A percentile compares a stretch with the other conserved stretches of the same genome.
Conservation (phyloP, 2,888 invertebrate genomes). For the Blastobasis lacticolella region DNA sequence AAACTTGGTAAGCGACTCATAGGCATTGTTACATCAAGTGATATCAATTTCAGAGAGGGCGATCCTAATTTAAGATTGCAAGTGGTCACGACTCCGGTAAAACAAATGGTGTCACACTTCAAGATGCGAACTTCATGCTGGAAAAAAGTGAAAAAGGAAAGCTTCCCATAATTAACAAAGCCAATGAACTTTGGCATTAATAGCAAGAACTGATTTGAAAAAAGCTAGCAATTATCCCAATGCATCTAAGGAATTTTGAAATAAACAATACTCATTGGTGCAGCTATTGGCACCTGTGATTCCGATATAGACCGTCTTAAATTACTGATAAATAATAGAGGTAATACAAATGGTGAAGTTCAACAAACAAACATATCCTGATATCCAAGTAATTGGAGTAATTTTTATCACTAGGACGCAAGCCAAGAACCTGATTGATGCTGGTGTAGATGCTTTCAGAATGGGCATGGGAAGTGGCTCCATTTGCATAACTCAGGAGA, state of each 20-base stretch:
- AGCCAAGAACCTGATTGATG: constrained; percentile 97
- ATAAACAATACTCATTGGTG: not conserved
- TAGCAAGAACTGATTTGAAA: no score
- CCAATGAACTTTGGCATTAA: no score
- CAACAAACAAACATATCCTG: no score
- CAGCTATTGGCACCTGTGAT: constrained; percentile 76
- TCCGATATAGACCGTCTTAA: constrained; percentile 79
- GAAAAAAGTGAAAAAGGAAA: constrained; percentile 98
- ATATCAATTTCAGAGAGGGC: constrained; percentile 92
- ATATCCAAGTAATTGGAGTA: constrained; percentile 75
- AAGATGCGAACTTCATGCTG: constrained; percentile 94
- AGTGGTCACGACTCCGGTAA: constrained; percentile 21
- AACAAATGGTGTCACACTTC: constrained; percentile 92
- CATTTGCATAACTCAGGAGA: constrained; percentile 99
- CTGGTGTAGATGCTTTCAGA: constrained; percentile 96
- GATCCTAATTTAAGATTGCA: constrained; percentile 48
- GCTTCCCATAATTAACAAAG: constrained; percentile 14
- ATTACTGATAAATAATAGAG: no score
- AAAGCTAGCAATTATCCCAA: no score
- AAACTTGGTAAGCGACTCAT: constrained; percentile 93
- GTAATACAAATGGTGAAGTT: constrained; percentile 53
- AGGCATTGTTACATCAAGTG: constrained; percentile 94
- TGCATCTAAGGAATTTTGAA: constrained; percentile 14
- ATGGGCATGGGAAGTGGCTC: constrained; percentile 99
- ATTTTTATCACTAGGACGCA: constrained; percentile 98